Evolutionary conservation across 2,797 vertebrate species (phyloP).

Genomic region (Sebastes kiyomatsui): DNA sequence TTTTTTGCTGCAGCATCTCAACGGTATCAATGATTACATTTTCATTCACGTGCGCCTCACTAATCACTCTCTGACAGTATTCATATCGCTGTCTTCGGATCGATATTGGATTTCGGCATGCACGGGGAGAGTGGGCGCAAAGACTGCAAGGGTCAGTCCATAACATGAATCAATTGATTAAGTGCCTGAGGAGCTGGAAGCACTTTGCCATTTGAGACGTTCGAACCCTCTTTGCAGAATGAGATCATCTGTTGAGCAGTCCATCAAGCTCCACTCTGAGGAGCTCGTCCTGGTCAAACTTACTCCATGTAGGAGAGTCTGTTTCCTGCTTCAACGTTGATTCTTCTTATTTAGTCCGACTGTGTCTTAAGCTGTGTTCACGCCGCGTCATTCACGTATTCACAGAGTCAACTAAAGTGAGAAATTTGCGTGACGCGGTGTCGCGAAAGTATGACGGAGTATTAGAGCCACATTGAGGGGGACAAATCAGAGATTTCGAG

Average conservation of each 20-base stretch:
- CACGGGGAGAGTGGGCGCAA: background rate
- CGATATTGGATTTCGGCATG: slow-evolving; percentile 40
- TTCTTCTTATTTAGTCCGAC: background rate
- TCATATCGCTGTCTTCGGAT: slow-evolving; percentile 37
- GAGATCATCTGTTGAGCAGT: slow-evolving; percentile 47
- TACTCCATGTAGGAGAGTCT: background rate
- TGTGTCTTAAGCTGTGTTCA: background rate
- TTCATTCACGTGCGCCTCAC: background rate
- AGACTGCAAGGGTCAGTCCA: slow-evolving; percentile 37
- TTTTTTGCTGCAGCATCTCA: slow-evolving; percentile 18
- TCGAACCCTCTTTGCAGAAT: slow-evolving; percentile 27
- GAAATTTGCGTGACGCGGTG: too few species aligned
- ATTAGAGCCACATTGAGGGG: too few species aligned
- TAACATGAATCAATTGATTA: slow-evolving; percentile 64
- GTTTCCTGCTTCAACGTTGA: slow-evolving; percentile 6
- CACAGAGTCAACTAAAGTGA: too few species aligned
- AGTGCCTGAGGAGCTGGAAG: slow-evolving; percentile 51
- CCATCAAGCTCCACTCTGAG: slow-evolving; percentile 32
- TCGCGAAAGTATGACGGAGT: too few species aligned
- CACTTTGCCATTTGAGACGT: slow-evolving; percentile 60
- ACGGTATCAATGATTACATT: slow-evolving; percentile 34
- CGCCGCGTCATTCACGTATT: too few species aligned
- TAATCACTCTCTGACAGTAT: slow-evolving; percentile 21
- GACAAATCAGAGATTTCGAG: too few species aligned
- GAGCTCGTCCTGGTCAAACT: slow-evolving; percentile 18